A percentile compares a stretch with the other conserved stretches of the same genome.
Conservation (phyloP, 2,113 vertebrate species). For the Cavia aperea region DNA sequence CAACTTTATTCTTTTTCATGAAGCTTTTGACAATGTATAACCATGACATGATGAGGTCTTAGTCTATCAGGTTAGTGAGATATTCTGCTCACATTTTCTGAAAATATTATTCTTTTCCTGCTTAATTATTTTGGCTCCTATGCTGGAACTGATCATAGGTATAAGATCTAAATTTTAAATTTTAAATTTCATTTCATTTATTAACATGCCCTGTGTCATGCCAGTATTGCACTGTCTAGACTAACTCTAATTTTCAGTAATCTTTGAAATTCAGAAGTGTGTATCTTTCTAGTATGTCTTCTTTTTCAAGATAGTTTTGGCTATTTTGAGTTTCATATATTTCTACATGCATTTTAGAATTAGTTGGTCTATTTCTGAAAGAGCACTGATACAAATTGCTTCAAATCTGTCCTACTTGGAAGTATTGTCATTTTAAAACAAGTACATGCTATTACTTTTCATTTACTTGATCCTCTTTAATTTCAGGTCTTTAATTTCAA, state of each 20-base stretch:
- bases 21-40: not conserved
- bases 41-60: too few relatives aligned
- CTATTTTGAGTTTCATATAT: not conserved
- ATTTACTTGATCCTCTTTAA: not conserved
- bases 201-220: not conserved
- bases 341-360: not conserved
- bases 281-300: not conserved
- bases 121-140: not conserved
- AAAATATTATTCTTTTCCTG: not conserved
- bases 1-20: not conserved
- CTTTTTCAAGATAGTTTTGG: not conserved
- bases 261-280: not conserved
- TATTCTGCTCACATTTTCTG: not conserved
- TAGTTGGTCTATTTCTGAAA: not conserved
- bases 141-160: not conserved
- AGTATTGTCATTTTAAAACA: not conserved
- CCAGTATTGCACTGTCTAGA: not conserved
- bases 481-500: not conserved
- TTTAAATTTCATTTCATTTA: not conserved
- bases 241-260: not conserved
- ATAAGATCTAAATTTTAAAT: not conserved
- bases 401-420: not conserved
- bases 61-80: not conserved
- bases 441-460: not conserved
- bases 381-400: not conserved